Evolutionary conservation across 2,797 vertebrate species (phyloP), one percentile per base, ranked within the genome.

Genomic region (Anisognathus igniventris): DNA sequence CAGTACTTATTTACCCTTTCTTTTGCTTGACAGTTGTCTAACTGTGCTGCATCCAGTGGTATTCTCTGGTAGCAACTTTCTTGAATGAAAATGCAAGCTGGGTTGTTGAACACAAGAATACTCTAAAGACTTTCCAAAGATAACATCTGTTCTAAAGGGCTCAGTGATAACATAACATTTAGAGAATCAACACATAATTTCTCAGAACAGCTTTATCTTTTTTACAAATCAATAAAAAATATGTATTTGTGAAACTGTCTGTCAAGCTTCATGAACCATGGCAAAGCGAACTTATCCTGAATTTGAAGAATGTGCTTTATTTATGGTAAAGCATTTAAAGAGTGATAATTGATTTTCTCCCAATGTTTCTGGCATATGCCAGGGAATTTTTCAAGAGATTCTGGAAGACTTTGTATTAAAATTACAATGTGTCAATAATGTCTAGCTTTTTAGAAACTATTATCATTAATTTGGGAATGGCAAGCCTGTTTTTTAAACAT

Each of bases 61-160:
- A 57, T 15, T 64, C 65, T 35, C 79, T 81, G 20, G n/a, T 62
- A 93, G 62, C 50, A 86, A 86, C 28, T 90, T 78, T 88, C 47
- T 65, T 90, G 50, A 86, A 80, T 64, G 65, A 83, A 94, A 93
- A 91, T 58, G 74, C 33, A 86, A 86, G 45, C 50, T 62, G 31
- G 11, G 47, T 11, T 82, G 35, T 45, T 67, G 65, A 80, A 92
- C 17, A 33, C 27, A 58, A 72, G n/a, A 73, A 76, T 37, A 85
- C 25, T 62, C 44, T 76, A 39, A 89, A 87, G 48, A 57, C 13
- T 51, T 95, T 90, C 73, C 90, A 93, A 93, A 86, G 58, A 90
- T 40, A 95, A 81, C 28, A 90, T 92, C 66, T 86, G 37, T 27
- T 81, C 42, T 81, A 66, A 82, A 77, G 82, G 42, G n/a, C 70